phyloP scores from a whole-genome alignment of 2,113 vertebrate genomes.

The Triplophysa tibetana region DNA sequence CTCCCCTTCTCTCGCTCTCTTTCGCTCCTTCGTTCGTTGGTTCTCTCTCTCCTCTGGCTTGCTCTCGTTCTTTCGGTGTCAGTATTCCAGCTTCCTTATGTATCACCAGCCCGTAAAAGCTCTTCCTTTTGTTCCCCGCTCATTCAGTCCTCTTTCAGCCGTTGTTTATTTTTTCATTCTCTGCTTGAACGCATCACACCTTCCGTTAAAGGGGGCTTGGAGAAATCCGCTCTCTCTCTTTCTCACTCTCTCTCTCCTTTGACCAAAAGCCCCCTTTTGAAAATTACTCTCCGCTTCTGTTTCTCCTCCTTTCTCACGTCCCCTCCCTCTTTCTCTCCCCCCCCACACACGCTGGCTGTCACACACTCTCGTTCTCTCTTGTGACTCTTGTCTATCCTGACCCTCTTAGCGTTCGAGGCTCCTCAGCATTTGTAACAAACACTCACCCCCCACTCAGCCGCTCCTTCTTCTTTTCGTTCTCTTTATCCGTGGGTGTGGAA shows the following conservation, averaged over 20 bases:
- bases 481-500: conserved; percentile 11
- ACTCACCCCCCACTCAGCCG: conserved; percentile 19
- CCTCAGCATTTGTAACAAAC: conserved; percentile 36
- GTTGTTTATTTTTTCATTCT: conserved; percentile 46
- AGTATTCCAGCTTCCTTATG: conserved; percentile 41
- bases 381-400: conserved; percentile 51
- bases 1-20: conserved; percentile 45
- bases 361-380: conserved; percentile 30
- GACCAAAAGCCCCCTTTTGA: conserved; percentile 44
- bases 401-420: conserved; percentile 51
- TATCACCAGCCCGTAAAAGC: background rate
- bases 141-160: conserved; percentile 8
- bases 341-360: conserved; percentile 25
- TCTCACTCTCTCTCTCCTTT: conserved; percentile 39
- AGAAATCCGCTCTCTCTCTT: conserved; percentile 37
- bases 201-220: background rate
- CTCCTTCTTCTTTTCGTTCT: background rate
- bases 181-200: conserved; percentile 39
- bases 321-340: conserved; percentile 26
- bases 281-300: conserved; percentile 13
- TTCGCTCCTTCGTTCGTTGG: conserved; percentile 6
- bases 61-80: conserved; percentile 22
- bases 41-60: conserved; percentile 12
- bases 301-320: conserved; percentile 27
- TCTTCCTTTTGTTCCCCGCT: conserved; percentile 27